Evolutionary conservation across 2,888 invertebrate species (phyloP).

Genomic region (Leptopilina myrica): DNA sequence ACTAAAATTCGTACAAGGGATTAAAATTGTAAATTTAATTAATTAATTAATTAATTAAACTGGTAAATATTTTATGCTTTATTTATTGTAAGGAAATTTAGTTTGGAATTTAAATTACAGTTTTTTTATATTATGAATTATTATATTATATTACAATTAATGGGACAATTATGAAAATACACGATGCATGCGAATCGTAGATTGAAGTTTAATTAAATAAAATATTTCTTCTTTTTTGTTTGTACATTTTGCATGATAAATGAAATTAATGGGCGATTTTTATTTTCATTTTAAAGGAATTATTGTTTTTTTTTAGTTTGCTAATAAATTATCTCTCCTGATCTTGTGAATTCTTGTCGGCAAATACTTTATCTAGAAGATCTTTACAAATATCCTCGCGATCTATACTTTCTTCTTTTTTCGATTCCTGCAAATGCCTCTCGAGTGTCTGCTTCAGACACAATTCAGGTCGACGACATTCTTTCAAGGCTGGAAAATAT

Average conservation of each 20-base stretch:
- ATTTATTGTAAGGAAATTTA: no score
- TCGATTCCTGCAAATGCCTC: constrained; percentile 64
- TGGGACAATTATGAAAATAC: constrained; percentile 15
- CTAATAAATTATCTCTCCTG: constrained; percentile 67
- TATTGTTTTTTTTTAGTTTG: no score
- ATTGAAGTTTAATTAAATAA: background rate
- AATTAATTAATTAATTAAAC: no score
- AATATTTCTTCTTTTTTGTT: background rate
- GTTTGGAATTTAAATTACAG: no score
- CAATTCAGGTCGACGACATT: constrained; percentile 70
- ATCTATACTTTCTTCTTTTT: constrained; percentile 66
- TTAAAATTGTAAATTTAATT: no score
- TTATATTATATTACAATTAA: background rate
- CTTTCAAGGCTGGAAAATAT: constrained; percentile 69
- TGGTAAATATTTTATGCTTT: no score
- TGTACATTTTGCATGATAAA: constrained; percentile 14
- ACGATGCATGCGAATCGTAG: background rate
- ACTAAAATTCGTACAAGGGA: no score
- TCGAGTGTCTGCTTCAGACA: constrained; percentile 68
- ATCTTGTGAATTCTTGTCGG: constrained; percentile 59
- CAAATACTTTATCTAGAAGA: constrained; percentile 69
- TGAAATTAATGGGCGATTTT: constrained; percentile 14
- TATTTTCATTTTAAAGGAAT: background rate
- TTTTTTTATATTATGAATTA: background rate
- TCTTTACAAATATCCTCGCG: constrained; percentile 66